A percentile compares a stretch with the other conserved stretches of the same genome.
phyloP scores from a whole-genome alignment of 2,888 invertebrate species.

The Zygaena filipendulae region DNA sequence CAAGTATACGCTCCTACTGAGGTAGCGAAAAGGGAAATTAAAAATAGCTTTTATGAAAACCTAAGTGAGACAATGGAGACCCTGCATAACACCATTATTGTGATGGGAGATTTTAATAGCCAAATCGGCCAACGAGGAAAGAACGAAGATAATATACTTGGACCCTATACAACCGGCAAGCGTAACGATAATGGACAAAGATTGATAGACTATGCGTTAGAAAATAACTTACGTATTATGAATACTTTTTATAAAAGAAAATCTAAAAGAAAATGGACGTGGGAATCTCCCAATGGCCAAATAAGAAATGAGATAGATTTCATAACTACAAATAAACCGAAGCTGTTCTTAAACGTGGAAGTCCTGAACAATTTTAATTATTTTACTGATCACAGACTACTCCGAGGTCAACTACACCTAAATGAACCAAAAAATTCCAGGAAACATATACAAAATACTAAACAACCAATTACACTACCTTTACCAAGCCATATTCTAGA shows the following conservation, averaged over 20 bases:
- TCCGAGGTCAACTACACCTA: constrained; percentile 1
- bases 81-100: constrained; percentile 7
- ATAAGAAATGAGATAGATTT: constrained; percentile 17
- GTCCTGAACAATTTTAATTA: constrained; percentile 7
- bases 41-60: constrained; percentile 8
- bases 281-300: constrained; percentile 15
- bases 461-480: constrained; percentile 1
- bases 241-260: constrained; percentile 14
- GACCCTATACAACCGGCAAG: constrained; percentile 12
- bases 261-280: constrained; percentile 15
- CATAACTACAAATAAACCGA: constrained; percentile 14
- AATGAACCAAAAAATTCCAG: constrained; percentile 4
- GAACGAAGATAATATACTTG: constrained; percentile 13
- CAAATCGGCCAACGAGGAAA: constrained; percentile 12
- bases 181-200: constrained; percentile 17
- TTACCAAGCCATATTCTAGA: constrained; percentile 1
- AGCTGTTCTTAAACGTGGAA: constrained; percentile 7
- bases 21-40: constrained; percentile 5
- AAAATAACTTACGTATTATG: too few species aligned
- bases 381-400: constrained; percentile 4
- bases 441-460: constrained; percentile 2
- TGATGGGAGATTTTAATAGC: constrained; percentile 16
- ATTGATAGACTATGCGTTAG: constrained; percentile 12
- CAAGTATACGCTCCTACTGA: constrained; percentile 14
- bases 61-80: constrained; percentile 2